Conservation (phyloP, 2,113 vertebrate genomes). For the Nansenia antarctica region DNA sequence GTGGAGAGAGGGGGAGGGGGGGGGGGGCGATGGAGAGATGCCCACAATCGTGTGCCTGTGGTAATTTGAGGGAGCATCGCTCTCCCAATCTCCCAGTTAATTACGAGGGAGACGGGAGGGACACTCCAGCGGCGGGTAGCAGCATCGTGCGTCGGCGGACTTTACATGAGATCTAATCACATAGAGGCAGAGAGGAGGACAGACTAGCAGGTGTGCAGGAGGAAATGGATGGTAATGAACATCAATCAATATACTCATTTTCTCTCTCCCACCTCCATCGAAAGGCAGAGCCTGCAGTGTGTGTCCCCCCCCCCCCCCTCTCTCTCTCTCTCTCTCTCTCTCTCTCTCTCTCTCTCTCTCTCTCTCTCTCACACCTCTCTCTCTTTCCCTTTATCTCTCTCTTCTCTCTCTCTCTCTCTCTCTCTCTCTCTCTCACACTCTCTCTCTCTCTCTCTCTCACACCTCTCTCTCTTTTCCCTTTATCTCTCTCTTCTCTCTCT, state of each 20-base stretch:
- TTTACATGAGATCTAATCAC: conserved; percentile 39
- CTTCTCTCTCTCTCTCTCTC: too few relatives aligned
- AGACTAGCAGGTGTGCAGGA: conserved; percentile 3
- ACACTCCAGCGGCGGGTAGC: background rate
- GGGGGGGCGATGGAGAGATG: conserved; percentile 1
- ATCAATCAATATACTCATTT: conserved; percentile 45
- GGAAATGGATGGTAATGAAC: conserved; percentile 46
- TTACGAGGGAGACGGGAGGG: conserved; percentile 23
- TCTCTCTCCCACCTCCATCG: conserved; percentile 8
- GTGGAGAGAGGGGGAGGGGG: background rate
- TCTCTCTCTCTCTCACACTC: background rate
- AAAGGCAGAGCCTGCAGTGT: too few relatives aligned
- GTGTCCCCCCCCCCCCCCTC: background rate
- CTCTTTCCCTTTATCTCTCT: too few relatives aligned
- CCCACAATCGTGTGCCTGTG: background rate
- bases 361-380: conserved; percentile 4
- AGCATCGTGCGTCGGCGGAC: background rate
- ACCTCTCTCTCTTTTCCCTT: background rate
- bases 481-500: too few relatives aligned
- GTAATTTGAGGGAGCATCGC: conserved; percentile 20
- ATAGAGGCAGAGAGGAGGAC: conserved; percentile 6
- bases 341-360: background rate
- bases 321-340: conserved; percentile 1
- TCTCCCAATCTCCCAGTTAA: conserved; percentile 40
- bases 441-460: background rate